phyloP scores from a whole-genome alignment of 2,888 invertebrate species.

The Zygogramma bicolorata region DNA sequence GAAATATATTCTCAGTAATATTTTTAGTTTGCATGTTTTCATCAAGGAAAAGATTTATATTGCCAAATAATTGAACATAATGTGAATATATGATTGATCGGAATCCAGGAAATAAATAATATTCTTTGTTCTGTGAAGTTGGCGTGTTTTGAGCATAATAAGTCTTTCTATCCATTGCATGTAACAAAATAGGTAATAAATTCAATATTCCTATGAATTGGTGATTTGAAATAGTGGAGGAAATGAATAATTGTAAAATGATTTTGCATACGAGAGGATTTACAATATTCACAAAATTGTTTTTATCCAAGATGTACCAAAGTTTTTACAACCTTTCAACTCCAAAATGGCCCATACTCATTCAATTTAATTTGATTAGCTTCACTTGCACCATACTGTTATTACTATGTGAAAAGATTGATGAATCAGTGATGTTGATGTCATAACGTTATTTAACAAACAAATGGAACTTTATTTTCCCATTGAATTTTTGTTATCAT shows the following conservation, averaged over 20 bases:
- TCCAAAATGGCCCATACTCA: too few relatives aligned
- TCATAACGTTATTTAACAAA: too few relatives aligned
- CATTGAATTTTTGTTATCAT: too few relatives aligned
- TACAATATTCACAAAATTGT: too few relatives aligned
- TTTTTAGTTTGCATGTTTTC: slow-evolving; percentile 55
- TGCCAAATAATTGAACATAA: slow-evolving; percentile 36
- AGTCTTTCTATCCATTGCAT: slow-evolving; percentile 46
- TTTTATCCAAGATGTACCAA: too few relatives aligned
- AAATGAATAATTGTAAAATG: neutral
- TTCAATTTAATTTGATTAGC: too few relatives aligned
- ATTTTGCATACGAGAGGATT: neutral
- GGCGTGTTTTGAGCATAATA: slow-evolving; percentile 40
- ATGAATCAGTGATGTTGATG: too few relatives aligned
- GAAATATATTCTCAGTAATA: slow-evolving; percentile 47
- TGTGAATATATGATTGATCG: slow-evolving; percentile 15
- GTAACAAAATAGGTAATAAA: slow-evolving; percentile 42
- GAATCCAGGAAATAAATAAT: slow-evolving; percentile 12
- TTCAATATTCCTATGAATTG: slow-evolving; percentile 26
- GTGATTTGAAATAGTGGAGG: neutral
- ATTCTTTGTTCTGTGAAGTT: slow-evolving; percentile 16
- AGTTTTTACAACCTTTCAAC: too few relatives aligned
- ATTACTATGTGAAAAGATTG: too few relatives aligned
- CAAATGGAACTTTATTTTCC: too few relatives aligned
- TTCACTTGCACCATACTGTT: too few relatives aligned
- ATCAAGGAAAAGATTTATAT: slow-evolving; percentile 47